Conservation (phyloP, 2,888 invertebrate genomes). For the Lycia hirtaria region DNA sequence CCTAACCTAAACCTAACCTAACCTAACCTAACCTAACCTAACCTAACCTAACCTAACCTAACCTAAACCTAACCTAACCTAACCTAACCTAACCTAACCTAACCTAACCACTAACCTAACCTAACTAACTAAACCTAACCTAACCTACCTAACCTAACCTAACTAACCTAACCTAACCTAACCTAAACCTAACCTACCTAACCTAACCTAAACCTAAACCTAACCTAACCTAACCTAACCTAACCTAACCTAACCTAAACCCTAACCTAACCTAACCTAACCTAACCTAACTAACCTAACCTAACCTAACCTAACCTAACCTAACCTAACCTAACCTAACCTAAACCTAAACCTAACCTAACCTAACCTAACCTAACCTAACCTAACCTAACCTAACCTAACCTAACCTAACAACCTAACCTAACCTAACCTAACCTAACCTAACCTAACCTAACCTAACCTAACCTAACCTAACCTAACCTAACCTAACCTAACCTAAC, state of each 20-base stretch:
- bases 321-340: constrained; percentile 25
- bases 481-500: constrained; percentile 35
- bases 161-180: constrained; percentile 43
- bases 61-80: too few relatives aligned
- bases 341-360: constrained; percentile 25
- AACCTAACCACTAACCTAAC: not conserved
- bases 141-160: constrained; percentile 41
- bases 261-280: constrained; percentile 27
- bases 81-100: constrained; percentile 1
- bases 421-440: constrained; percentile 31
- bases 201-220: constrained; percentile 35
- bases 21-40: constrained; percentile 1
- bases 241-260: constrained; percentile 24
- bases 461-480: constrained; percentile 36
- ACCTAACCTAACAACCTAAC: constrained; percentile 32
- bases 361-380: constrained; percentile 31
- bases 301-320: constrained; percentile 16
- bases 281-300: constrained; percentile 23
- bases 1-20: not conserved
- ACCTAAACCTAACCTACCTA: constrained; percentile 38
- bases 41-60: not conserved
- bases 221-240: constrained; percentile 23
- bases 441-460: constrained; percentile 36
- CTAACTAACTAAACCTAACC: constrained; percentile 32
- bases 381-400: constrained; percentile 24